These are phyloP conservation scores for Mungos mungo DNA, from an alignment of 2,113 vertebrate species.

Conservation along the genomic window DNA sequence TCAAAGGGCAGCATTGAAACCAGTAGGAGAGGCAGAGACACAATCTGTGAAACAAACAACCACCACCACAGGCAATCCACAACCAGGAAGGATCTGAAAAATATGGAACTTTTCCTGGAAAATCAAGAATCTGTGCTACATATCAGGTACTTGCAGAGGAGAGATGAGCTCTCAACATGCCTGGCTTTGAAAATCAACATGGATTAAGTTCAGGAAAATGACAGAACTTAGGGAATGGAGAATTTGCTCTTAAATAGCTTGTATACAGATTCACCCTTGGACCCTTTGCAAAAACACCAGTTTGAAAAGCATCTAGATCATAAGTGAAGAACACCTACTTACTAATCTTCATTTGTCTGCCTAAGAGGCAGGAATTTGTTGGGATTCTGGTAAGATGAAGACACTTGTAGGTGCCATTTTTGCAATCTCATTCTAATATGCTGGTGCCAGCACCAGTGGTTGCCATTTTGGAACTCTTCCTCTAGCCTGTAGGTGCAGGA, in stretches of 20 bases:
- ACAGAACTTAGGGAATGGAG: neutral
- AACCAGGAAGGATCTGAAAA: neutral
- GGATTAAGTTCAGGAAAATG: neutral
- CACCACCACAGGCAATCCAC: neutral
- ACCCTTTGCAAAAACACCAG: neutral
- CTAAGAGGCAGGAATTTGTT: neutral
- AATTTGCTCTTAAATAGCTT: neutral
- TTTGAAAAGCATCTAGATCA: neutral
- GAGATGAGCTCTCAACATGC: neutral
- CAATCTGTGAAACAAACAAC: neutral
- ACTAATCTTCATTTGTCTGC: neutral
- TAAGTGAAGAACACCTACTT: neutral
- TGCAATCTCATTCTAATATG: neutral
- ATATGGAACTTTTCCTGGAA: neutral
- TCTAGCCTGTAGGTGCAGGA: neutral
- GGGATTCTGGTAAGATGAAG: neutral
- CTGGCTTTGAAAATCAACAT: neutral
- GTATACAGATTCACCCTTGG: neutral
- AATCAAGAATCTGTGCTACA: neutral
- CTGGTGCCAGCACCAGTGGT: neutral
- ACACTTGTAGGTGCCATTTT: neutral
- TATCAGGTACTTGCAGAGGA: neutral
- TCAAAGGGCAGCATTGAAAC: neutral
- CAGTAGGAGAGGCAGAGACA: neutral
- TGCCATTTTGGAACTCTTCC: neutral